A percentile compares a stretch with the other conserved stretches of the same genome.
Conservation (phyloP, 2,797 vertebrate genomes). For the Intellagama lesueurii region DNA sequence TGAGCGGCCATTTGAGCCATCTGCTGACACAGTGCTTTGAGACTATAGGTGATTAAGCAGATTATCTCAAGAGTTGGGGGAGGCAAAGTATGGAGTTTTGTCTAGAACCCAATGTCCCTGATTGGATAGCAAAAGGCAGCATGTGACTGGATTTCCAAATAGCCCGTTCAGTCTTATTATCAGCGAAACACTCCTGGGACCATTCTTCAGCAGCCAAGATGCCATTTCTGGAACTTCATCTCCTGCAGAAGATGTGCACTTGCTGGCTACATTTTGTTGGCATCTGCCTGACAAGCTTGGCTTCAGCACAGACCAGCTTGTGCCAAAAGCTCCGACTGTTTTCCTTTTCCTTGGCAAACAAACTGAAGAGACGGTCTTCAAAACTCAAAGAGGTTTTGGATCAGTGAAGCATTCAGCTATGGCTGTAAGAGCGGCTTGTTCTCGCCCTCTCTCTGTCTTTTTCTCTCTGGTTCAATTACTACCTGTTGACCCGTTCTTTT, state of each 20-base stretch:
- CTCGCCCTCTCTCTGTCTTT: background rate
- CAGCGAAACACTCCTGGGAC: background rate
- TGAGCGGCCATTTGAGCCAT: background rate
- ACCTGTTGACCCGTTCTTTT: background rate
- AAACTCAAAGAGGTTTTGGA: constrained; percentile 12
- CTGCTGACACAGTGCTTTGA: no score
- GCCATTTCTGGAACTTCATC: background rate
- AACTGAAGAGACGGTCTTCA: background rate
- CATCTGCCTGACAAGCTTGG: background rate
- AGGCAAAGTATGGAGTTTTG: background rate
- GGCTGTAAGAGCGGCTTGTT: background rate
- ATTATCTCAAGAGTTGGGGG: background rate
- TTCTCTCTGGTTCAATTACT: background rate
- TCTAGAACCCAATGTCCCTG: background rate
- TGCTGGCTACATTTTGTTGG: background rate
- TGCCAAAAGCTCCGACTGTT: background rate
- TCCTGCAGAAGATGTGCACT: background rate
- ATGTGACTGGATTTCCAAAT: background rate
- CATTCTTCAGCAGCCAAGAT: background rate
- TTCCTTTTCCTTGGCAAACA: background rate
- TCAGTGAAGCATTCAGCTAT: constrained; percentile 12
- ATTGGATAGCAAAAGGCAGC: background rate
- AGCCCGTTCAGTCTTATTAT: background rate
- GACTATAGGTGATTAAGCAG: background rate
- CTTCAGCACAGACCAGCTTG: background rate